A percentile compares a stretch with the other conserved stretches of the same genome.
These are phyloP conservation scores for Ecdyonurus torrentis DNA, from an alignment of 2,888 invertebrate species.

Conservation along the genomic window DNA sequence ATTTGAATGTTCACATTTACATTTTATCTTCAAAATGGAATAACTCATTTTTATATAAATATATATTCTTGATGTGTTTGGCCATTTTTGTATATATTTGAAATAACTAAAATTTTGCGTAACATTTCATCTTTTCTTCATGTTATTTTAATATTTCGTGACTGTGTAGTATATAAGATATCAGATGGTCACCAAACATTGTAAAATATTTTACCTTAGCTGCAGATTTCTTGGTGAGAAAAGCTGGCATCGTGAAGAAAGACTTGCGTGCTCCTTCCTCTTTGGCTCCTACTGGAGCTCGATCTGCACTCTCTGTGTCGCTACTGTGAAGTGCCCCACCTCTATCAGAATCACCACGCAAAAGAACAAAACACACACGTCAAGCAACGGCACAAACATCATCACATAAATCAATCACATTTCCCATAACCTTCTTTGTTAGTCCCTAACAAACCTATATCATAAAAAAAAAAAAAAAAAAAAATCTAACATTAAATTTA, in stretches of 20 bases:
- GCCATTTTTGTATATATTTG: too few relatives aligned
- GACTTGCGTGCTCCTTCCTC: background rate
- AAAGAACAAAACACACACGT: background rate
- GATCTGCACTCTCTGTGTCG: background rate
- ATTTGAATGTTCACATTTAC: too few relatives aligned
- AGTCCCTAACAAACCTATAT: background rate
- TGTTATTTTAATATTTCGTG: too few relatives aligned
- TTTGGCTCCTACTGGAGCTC: background rate
- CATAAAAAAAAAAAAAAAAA: background rate
- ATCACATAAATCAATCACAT: background rate
- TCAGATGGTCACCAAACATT: too few relatives aligned
- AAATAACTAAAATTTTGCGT: too few relatives aligned
- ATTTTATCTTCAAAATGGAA: too few relatives aligned
- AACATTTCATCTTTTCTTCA: too few relatives aligned
- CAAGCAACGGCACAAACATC: slow-evolving; percentile 1
- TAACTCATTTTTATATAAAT: too few relatives aligned
- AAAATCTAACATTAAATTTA: background rate
- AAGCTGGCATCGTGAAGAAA: background rate
- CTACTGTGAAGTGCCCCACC: background rate
- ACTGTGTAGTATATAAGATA: too few relatives aligned
- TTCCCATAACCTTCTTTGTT: background rate
- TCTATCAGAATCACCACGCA: background rate
- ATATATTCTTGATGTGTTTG: too few relatives aligned
- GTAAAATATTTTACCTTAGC: background rate
- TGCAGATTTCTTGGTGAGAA: background rate